Evolutionary conservation across 2,113 vertebrate species (phyloP), one percentile per base, ranked within the genome.

Genomic region (Laticauda laticaudata): DNA sequence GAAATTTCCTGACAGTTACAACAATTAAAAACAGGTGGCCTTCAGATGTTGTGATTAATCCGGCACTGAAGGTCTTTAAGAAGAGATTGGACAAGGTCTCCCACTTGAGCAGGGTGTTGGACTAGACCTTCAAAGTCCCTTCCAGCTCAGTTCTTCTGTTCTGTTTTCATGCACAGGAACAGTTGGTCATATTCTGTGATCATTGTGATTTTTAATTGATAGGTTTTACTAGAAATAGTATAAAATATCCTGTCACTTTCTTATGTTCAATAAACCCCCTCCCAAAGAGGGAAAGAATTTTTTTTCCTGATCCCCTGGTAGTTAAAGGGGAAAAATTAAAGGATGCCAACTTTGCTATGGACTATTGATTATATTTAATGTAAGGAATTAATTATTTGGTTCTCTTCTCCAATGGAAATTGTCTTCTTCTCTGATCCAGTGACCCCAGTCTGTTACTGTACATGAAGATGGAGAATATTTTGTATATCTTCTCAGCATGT

Each of bases 181-280:
- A 29, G 26, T 64, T 64, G 24, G 24, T 29, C 59, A 64, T 29
- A 64, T 2, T 57, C 93, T 94, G 93, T 85, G 88, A 95, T 2
- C 0, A 75, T 87, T 91, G 69, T 59, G 43, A 24, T 89, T 91
- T 93, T 90, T 20, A 45, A 4, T 89, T 88, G 81, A 59, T 93
- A 54, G 39, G 87, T 81, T 89, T 92, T 7, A 48, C 1, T 51
- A 61, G 56, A 48, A 45, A 56, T 90, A 7, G 24, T 3, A n/a
- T 61, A 29, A 64, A 90, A 64, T 26, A 10, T 29, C 11, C 4
- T 26, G 1, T 59, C 43, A 64, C 29, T 48, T 57, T 57, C 23
- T 56, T 23, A 57, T 2, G 10, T 12, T 34, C n/a, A 39, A 55
- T n/a, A 6, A n/a, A 34, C 69, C 15, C 1, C 2, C 7, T 81